These are phyloP conservation scores for Paramuricea clavata DNA, from an alignment of 92 coral and sea anemone species.

Conservation along the genomic window DNA sequence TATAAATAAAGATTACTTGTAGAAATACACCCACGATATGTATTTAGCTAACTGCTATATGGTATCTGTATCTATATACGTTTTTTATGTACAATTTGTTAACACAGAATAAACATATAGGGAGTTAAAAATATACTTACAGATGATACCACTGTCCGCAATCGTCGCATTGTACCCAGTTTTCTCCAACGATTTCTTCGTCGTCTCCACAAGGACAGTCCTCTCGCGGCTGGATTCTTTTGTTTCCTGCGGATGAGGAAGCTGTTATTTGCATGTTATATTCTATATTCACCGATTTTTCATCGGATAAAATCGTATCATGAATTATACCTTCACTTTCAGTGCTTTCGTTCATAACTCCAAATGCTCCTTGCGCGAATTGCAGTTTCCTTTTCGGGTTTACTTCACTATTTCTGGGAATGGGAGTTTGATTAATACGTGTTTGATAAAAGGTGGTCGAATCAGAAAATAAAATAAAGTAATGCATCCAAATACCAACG, in stretches of 20 bases:
- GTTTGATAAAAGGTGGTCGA: background rate
- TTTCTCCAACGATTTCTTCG: slow-evolving; percentile 2
- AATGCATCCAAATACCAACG: too few relatives aligned
- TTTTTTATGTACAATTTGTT: too few relatives aligned
- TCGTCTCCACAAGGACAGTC: slow-evolving; percentile 10
- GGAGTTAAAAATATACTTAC: too few relatives aligned
- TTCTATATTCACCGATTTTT: background rate
- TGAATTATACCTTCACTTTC: background rate
- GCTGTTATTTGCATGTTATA: background rate
- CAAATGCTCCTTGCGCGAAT: background rate
- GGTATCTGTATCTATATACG: too few relatives aligned
- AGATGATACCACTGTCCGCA: too few relatives aligned
- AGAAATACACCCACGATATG: too few relatives aligned
- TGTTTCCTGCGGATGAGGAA: background rate
- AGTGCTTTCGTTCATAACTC: background rate
- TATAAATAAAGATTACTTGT: background rate
- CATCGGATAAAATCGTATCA: background rate
- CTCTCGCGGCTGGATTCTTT: background rate
- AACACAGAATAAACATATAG: too few relatives aligned
- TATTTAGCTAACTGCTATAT: too few relatives aligned
- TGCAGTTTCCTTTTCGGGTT: background rate
- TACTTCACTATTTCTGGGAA: background rate
- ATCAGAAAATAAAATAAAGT: too few relatives aligned
- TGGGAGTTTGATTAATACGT: background rate
- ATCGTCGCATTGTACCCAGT: background rate